phyloP scores from a whole-genome alignment of 2,888 invertebrate genomes.

The Synergus itoensis region DNA sequence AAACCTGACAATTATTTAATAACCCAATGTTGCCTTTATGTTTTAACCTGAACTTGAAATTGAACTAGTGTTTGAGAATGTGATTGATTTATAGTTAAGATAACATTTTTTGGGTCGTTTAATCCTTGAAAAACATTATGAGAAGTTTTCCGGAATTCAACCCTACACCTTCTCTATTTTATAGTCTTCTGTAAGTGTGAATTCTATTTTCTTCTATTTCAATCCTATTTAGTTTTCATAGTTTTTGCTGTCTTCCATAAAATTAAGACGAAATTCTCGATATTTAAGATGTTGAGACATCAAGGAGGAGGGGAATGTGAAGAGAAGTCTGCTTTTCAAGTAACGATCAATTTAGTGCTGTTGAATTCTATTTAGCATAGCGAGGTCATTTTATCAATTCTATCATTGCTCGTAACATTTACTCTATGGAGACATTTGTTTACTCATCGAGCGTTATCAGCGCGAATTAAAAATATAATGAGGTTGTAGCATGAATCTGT shows the following conservation, averaged over 20 bases:
- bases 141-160: constrained; percentile 56
- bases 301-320: background rate
- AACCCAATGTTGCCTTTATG: background rate
- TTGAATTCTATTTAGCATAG: constrained; percentile 14
- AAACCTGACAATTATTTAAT: constrained; percentile 21
- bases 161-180: constrained; percentile 54
- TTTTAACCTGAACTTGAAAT: constrained; percentile 30
- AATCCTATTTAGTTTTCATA: background rate
- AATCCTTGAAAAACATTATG: constrained; percentile 48
- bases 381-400: background rate
- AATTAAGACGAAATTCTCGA: background rate
- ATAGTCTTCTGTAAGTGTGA: constrained; percentile 62
- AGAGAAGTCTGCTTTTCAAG: background rate
- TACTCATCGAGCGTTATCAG: constrained; percentile 1
- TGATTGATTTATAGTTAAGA: background rate
- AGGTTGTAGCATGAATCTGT: background rate
- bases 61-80: background rate
- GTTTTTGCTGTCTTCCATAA: background rate
- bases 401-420: constrained; percentile 1
- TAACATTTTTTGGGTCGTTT: background rate
- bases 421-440: background rate
- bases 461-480: background rate
- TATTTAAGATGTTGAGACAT: background rate
- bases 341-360: constrained; percentile 1
- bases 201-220: background rate